A percentile compares a stretch with the other conserved stretches of the same genome.
phyloP scores from a whole-genome alignment of 2,797 vertebrate species.

The Aplochiton taeniatus region DNA sequence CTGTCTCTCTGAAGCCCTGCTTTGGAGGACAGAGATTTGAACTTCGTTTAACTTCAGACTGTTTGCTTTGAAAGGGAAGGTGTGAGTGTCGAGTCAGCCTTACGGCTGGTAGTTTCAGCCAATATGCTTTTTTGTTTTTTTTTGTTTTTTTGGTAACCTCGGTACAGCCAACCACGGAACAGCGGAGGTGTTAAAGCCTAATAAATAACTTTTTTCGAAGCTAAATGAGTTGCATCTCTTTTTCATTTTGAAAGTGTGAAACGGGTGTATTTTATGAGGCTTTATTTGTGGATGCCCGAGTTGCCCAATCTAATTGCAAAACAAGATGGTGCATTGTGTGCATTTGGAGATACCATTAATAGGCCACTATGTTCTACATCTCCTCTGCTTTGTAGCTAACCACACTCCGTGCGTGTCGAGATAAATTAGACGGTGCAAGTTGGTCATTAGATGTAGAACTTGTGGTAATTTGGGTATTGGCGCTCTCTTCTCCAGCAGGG shows the following conservation, averaged over 20 bases:
- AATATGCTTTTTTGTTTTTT: too few species aligned
- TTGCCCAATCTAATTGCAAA: slow-evolving; percentile 30
- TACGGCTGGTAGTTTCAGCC: too few species aligned
- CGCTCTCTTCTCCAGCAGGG: slow-evolving; percentile 35
- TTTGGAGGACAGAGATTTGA: too few species aligned
- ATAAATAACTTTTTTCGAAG: slow-evolving; percentile 12
- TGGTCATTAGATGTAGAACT: slow-evolving; percentile 49
- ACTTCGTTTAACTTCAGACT: too few species aligned
- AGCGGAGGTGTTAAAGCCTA: not conserved
- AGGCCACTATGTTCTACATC: slow-evolving; percentile 40
- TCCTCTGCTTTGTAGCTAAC: slow-evolving; percentile 26
- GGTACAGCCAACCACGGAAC: not conserved
- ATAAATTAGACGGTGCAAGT: slow-evolving; percentile 44
- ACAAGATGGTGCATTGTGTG: slow-evolving; percentile 23
- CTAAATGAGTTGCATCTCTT: not conserved
- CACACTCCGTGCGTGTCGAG: slow-evolving; percentile 32
- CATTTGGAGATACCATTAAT: slow-evolving; percentile 33
- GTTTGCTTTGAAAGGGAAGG: too few species aligned
- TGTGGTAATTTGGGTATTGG: slow-evolving; percentile 12
- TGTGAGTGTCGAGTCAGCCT: too few species aligned
- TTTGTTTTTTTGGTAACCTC: too few species aligned
- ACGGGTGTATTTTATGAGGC: slow-evolving; percentile 10
- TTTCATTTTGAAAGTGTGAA: not conserved
- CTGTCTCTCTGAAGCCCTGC: slow-evolving; percentile 1
- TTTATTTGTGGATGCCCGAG: slow-evolving; percentile 31